Conservation (phyloP, 2,888 invertebrate genomes). For the Xestia ashworthii region DNA sequence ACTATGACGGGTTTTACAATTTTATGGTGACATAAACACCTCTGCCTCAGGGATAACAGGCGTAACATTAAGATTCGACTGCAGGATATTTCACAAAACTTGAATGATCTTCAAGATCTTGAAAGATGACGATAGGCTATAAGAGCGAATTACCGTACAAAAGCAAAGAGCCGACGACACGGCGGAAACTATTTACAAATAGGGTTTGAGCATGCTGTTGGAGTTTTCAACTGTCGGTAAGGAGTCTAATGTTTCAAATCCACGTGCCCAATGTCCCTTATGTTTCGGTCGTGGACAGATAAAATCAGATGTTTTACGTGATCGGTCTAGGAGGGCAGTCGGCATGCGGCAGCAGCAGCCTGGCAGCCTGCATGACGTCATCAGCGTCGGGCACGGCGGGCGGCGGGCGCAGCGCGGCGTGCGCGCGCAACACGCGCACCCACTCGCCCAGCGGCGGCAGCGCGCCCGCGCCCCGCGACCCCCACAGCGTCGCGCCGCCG, state of each 20-base stretch:
- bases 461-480: conserved; percentile 96
- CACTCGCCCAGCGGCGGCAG: conserved; percentile 97
- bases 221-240: background rate
- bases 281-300: background rate
- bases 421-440: conserved; percentile 95
- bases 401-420: conserved; percentile 95
- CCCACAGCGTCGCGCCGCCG: conserved; percentile 92
- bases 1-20: no score
- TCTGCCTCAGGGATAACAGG: no score
- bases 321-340: conserved; percentile 96
- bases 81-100: background rate
- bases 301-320: conserved; percentile 84
- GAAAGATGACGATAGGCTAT: background rate
- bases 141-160: background rate
- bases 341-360: conserved; percentile 96
- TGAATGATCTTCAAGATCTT: background rate
- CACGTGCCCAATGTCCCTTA: background rate
- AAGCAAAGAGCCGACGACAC: background rate
- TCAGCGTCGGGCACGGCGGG: conserved; percentile 95
- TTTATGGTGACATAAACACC: no score
- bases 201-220: background rate
- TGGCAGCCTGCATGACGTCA: conserved; percentile 96
- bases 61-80: no score
- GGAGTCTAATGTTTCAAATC: background rate
- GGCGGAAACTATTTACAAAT: background rate